Evolutionary conservation across 1,140 invertebrate genomes (phyloP).

Genomic region (Hesperophylax magnus): DNA sequence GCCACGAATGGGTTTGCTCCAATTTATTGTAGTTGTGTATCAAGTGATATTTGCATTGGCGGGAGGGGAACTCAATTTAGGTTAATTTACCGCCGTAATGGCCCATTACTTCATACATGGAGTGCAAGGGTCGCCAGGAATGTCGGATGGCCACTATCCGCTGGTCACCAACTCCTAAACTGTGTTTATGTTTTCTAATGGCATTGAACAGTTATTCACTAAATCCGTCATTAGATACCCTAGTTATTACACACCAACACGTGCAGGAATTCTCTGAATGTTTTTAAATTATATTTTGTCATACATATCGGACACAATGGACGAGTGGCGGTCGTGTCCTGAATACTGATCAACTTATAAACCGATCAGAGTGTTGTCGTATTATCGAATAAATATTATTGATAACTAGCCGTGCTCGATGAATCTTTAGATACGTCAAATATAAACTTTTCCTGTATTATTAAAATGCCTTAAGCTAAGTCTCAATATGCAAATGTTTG

Average conservation of each 20-base stretch:
- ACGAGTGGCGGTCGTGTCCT: neutral
- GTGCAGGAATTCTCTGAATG: conserved; percentile 34
- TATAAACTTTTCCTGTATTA: neutral
- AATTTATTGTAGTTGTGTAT: conserved; percentile 6
- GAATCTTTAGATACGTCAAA: neutral
- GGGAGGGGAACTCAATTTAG: conserved; percentile 34
- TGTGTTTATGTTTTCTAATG: conserved; percentile 47
- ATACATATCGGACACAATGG: conserved; percentile 41
- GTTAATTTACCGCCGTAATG: conserved; percentile 40
- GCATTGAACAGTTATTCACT: conserved; percentile 37
- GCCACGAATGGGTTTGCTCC: neutral
- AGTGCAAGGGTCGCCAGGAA: conserved; percentile 45
- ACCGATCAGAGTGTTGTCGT: conserved; percentile 15
- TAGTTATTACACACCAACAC: conserved; percentile 17
- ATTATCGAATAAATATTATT: conserved; percentile 13
- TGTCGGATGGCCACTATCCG: neutral
- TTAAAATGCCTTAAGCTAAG: no score
- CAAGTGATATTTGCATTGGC: conserved; percentile 34
- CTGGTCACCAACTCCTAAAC: conserved; percentile 15
- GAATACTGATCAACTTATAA: conserved; percentile 25
- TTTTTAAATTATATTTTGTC: conserved; percentile 39
- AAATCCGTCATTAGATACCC: conserved; percentile 39
- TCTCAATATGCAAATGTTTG: no score
- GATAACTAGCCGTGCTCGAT: neutral
- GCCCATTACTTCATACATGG: conserved; percentile 11